Conservation (phyloP, 2,888 invertebrate species). For the Orthosia incerta region DNA sequence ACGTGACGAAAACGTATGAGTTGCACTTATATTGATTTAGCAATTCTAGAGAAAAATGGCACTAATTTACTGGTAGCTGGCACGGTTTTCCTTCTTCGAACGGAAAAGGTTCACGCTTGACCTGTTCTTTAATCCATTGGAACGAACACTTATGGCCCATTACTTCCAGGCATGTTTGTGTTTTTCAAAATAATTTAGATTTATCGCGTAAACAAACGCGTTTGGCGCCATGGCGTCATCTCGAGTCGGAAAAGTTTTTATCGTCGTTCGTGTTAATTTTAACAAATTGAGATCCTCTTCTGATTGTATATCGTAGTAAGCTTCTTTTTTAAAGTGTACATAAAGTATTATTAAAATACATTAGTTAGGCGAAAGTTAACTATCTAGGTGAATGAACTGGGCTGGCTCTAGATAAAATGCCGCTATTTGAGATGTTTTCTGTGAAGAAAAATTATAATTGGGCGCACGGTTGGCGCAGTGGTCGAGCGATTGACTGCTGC, state of each 20-base stretch:
- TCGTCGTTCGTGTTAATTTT: background rate
- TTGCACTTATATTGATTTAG: slow-evolving; percentile 46
- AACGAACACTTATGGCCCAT: slow-evolving; percentile 21
- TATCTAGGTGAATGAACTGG: no score
- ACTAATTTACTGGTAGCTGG: slow-evolving; percentile 21
- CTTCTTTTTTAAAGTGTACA: background rate
- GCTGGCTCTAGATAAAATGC: no score
- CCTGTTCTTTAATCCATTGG: slow-evolving; percentile 23
- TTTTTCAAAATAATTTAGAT: slow-evolving; percentile 1
- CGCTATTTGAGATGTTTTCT: no score
- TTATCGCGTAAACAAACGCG: background rate
- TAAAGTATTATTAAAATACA: no score
- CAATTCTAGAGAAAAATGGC: slow-evolving; percentile 34
- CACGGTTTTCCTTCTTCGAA: slow-evolving; percentile 10
- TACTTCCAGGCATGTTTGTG: slow-evolving; percentile 1
- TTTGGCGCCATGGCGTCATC: background rate
- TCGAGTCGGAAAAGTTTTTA: background rate
- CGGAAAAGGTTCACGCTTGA: slow-evolving; percentile 32
- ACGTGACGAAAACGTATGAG: background rate
- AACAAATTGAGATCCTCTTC: slow-evolving; percentile 5
- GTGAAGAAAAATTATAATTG: no score
- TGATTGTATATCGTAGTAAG: background rate
- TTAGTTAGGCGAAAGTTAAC: no score
- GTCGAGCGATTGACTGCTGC: no score
- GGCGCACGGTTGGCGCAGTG: no score